Evolutionary conservation across 2,888 invertebrate genomes (phyloP), one percentile per base, ranked within the genome.

Genomic region (Elmis aenea): DNA sequence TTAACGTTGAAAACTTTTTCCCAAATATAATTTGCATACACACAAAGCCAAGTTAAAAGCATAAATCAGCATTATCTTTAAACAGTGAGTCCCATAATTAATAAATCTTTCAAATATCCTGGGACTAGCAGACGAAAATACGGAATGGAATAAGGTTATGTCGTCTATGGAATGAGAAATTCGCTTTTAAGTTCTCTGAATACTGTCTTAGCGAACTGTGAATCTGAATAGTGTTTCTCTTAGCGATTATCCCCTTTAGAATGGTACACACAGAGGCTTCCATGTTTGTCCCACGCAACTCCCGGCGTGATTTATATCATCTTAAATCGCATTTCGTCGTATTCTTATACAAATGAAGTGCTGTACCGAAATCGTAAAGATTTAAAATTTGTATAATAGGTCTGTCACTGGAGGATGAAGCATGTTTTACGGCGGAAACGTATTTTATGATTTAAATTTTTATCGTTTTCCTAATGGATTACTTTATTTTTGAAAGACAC

Each of bases 301-400:
- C 35, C 33, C 13, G 33, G 32, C 33, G 44, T 45, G 48, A 52
- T 52, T 52, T 49, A 52, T 49, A 38, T 39, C 47, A 30, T 45
- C 40, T 48, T 48, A 45, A 50, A 40, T 46, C 42, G 46, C 39
- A 36, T 46, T 46, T 42, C 45, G 30, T 37, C 38, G 39, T 38
- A 50, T 51, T 50, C 49, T 50, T 42, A 53, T 54, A 54, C 51
- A 51, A 51, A 52, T 51, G 45, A 50, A 47, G 41, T 40, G 26
- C 39, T 38, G 33, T 38, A 30, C 27, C 22, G 36, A 42, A 42
- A 45, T 39, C 46, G 48, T 45, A 48, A 51, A 47, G 38, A 37
- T 37, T 38, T 34, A 34, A 46, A 50, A 54, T 52, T 52, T 50
- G 48, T 51, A 47, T 50, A 47, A 47, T 48, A 42, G 45, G 41